phyloP scores from a whole-genome alignment of 2,888 invertebrate species.

The Leptinotarsa haldemani region DNA sequence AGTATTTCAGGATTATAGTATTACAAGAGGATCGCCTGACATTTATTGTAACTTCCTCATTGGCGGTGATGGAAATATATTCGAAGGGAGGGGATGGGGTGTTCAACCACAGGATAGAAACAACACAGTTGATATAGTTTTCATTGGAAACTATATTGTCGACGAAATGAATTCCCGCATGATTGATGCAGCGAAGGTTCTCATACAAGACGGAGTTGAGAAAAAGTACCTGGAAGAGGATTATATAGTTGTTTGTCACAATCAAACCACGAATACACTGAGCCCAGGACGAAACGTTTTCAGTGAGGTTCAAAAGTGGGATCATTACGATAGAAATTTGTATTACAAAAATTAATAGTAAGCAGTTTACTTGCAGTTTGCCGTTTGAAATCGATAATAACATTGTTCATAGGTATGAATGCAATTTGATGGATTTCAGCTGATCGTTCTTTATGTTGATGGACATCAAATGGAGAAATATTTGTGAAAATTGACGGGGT shows the following conservation, averaged over 20 bases:
- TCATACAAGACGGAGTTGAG: conserved; percentile 65
- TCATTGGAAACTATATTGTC: conserved; percentile 44
- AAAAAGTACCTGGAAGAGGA: conserved; percentile 62
- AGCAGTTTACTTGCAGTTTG: neutral
- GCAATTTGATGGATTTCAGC: too few relatives aligned
- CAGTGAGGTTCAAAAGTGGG: conserved; percentile 67
- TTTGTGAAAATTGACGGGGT: too few relatives aligned
- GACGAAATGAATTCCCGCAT: conserved; percentile 60
- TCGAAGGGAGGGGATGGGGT: conserved; percentile 71
- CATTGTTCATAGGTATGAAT: too few relatives aligned
- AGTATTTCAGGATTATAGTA: conserved; percentile 64
- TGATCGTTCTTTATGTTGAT: too few relatives aligned
- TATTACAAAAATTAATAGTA: conserved; percentile 9
- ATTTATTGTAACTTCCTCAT: conserved; percentile 67
- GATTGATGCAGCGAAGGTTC: conserved; percentile 64
- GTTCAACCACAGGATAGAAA: conserved; percentile 53
- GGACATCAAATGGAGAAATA: too few relatives aligned
- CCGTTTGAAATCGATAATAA: neutral
- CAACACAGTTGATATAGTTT: conserved; percentile 45
- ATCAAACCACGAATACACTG: conserved; percentile 65
- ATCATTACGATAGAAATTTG: conserved; percentile 59
- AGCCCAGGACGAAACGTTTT: conserved; percentile 69
- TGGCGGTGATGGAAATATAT: conserved; percentile 83
- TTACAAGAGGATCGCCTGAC: conserved; percentile 60
- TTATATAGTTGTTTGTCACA: conserved; percentile 68